phyloP scores from a whole-genome alignment of 2,888 invertebrate genomes.

The Troilus luridus region DNA sequence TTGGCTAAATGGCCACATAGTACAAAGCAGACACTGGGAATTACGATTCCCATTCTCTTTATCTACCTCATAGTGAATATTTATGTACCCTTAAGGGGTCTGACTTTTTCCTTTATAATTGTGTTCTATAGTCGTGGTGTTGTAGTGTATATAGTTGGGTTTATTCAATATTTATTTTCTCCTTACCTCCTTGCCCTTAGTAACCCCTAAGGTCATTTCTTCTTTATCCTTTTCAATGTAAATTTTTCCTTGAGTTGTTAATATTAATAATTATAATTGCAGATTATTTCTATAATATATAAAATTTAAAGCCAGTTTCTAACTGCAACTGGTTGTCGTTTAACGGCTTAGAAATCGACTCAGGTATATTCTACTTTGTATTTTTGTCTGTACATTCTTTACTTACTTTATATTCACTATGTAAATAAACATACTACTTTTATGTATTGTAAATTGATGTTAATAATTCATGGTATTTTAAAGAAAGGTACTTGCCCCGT shows the following conservation, averaged over 20 bases:
- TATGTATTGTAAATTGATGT: conserved; percentile 51
- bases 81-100: conserved; percentile 51
- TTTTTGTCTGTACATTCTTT: conserved; percentile 57
- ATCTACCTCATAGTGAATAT: conserved; percentile 59
- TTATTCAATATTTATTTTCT: conserved; percentile 55
- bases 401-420: conserved; percentile 50
- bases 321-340: conserved; percentile 24
- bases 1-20: conserved; percentile 48
- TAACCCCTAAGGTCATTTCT: conserved; percentile 34
- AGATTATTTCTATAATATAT: conserved; percentile 29
- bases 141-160: conserved; percentile 55
- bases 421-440: conserved; percentile 54
- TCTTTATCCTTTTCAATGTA: conserved; percentile 48
- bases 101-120: conserved; percentile 55
- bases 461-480: conserved; percentile 32
- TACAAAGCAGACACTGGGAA: conserved; percentile 54
- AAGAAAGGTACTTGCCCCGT: conserved; percentile 9
- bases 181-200: background rate
- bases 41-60: conserved; percentile 3
- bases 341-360: conserved; percentile 50
- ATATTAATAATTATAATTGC: conserved; percentile 36
- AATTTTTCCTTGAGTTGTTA: conserved; percentile 18
- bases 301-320: conserved; percentile 37
- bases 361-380: conserved; percentile 57
- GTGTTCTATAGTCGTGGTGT: conserved; percentile 45